These are phyloP conservation scores for Buphagus erythrorhynchus DNA, from an alignment of 2,797 vertebrate genomes.

Conservation along the genomic window DNA sequence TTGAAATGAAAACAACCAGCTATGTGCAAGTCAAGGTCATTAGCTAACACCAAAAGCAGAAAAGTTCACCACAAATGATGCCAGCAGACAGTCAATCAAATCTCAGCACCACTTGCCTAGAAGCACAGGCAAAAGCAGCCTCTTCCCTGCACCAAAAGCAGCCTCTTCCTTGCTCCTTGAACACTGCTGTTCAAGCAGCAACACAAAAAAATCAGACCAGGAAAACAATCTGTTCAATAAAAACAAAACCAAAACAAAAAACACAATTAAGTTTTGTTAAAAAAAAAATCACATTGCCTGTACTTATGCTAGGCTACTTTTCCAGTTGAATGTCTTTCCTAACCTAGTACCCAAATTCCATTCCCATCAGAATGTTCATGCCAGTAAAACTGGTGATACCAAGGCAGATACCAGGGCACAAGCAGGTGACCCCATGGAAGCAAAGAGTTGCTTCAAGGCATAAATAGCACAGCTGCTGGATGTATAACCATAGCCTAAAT, in stretches of 20 bases:
- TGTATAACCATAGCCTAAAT: neutral
- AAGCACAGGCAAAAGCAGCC: neutral
- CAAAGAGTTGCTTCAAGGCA: neutral
- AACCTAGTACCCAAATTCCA: neutral
- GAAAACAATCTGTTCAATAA: neutral
- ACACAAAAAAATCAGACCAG: neutral
- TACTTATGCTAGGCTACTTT: neutral
- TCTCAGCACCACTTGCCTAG: neutral
- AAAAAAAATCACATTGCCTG: too few species aligned
- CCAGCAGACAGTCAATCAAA: neutral
- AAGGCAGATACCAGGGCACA: neutral
- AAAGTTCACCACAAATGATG: neutral
- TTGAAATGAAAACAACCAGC: neutral
- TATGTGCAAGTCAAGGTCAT: neutral
- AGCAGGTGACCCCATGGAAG: neutral
- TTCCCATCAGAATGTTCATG: neutral
- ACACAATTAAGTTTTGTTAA: neutral
- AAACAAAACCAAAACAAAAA: neutral
- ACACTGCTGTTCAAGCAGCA: neutral
- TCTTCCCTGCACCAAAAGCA: neutral
- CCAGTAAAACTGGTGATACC: neutral
- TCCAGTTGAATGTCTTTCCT: neutral
- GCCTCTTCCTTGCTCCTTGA: neutral
- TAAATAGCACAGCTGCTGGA: neutral
- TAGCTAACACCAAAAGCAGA: neutral